Evolutionary conservation across 2,113 vertebrate species (phyloP).

Genomic region (Corythornis vintsioides): DNA sequence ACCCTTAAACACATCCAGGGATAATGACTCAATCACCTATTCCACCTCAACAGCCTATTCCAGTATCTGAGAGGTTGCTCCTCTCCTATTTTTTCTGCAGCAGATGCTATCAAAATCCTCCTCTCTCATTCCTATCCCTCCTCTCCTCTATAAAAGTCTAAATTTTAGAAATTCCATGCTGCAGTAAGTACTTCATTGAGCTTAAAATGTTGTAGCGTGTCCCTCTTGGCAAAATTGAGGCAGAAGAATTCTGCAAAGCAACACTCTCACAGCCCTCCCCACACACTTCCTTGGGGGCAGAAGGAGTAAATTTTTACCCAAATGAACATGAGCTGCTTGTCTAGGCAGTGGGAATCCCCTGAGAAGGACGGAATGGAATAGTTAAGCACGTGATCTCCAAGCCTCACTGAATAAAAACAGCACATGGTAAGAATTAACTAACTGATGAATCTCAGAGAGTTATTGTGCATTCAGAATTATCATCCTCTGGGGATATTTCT

Average conservation of each 20-base stretch:
- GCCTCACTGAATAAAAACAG: not conserved
- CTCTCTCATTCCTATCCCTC: not conserved
- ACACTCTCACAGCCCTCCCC: not conserved
- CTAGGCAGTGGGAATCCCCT: constrained; percentile 28
- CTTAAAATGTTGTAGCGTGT: not conserved
- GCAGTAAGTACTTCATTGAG: not conserved
- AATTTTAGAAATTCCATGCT: not conserved
- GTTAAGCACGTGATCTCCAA: not conserved
- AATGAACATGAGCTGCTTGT: not conserved
- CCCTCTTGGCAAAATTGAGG: not conserved
- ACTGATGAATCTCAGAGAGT: constrained; percentile 24
- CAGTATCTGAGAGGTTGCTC: too few relatives aligned
- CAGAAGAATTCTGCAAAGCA: not conserved
- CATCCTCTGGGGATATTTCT: constrained; percentile 19
- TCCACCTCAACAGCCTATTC: too few relatives aligned
- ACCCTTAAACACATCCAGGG: too few relatives aligned
- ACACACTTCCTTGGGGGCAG: not conserved
- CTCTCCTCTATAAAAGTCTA: not conserved
- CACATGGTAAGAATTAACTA: constrained; percentile 49
- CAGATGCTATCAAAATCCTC: not conserved
- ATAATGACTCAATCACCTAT: too few relatives aligned
- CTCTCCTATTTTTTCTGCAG: too few relatives aligned
- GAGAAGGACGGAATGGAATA: constrained; percentile 8
- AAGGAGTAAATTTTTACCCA: constrained; percentile 11
- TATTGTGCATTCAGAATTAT: constrained; percentile 6